phyloP scores from a whole-genome alignment of 2,113 vertebrate genomes.

The Thunnus maccoyii region DNA sequence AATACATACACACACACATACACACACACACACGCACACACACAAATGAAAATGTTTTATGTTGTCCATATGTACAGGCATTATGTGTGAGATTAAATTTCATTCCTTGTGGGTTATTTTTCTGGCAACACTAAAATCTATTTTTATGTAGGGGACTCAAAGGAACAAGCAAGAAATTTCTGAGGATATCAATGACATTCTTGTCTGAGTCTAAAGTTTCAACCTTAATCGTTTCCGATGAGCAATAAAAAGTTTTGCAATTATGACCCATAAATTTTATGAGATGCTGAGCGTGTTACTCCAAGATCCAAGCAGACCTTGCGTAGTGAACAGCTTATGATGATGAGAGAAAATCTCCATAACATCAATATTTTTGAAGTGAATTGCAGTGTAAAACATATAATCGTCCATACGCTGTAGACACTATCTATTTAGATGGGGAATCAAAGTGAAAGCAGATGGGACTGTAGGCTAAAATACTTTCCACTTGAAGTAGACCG shows the following conservation, averaged over 20 bases:
- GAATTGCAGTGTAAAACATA: constrained; percentile 66
- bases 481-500: constrained; percentile 79
- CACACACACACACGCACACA: too few species aligned
- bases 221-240: constrained; percentile 62
- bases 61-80: constrained; percentile 17
- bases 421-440: constrained; percentile 72
- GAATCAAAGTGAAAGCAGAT: constrained; percentile 84
- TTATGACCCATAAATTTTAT: constrained; percentile 72
- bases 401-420: constrained; percentile 57
- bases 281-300: constrained; percentile 55
- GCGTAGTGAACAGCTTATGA: constrained; percentile 24
- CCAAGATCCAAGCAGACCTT: constrained; percentile 25
- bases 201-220: constrained; percentile 54
- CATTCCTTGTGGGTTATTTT: constrained; percentile 44
- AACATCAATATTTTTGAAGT: constrained; percentile 69
- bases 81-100: constrained; percentile 52
- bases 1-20: too few species aligned
- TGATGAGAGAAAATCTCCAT: constrained; percentile 67
- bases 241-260: constrained; percentile 69
- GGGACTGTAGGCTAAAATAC: constrained; percentile 73
- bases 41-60: constrained; percentile 2
- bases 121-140: constrained; percentile 36
- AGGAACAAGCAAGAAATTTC: constrained; percentile 46
- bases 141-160: constrained; percentile 49
- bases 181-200: constrained; percentile 60